Percentiles rank a stretch among this genome's conserved stretches.
These are phyloP conservation scores for Anoncus sp. DNA, from an alignment of 2,888 invertebrate species.

Conservation along the genomic window DNA sequence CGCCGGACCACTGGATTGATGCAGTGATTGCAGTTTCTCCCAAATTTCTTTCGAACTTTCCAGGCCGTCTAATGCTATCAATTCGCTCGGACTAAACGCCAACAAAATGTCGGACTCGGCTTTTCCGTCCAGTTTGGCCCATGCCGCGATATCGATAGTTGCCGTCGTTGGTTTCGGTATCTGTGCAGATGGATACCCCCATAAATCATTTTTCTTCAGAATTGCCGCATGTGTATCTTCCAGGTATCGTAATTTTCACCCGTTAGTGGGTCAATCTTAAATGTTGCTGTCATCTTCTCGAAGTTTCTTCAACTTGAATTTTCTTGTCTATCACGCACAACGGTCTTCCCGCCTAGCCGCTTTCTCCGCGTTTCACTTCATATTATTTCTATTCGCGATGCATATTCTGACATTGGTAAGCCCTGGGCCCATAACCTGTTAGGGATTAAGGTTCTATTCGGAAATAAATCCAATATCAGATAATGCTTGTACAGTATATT, in stretches of 20 bases:
- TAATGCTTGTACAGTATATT: too few relatives aligned
- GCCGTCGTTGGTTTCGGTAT: constrained; percentile 1
- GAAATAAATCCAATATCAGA: too few relatives aligned
- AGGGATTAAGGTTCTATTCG: not conserved
- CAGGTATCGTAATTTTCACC: constrained; percentile 61
- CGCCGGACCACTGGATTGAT: constrained; percentile 61
- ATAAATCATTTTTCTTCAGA: constrained; percentile 63
- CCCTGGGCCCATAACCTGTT: constrained; percentile 1
- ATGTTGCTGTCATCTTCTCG: not conserved
- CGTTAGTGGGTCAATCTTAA: constrained; percentile 28
- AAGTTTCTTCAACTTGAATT: not conserved
- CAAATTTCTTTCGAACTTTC: constrained; percentile 56
- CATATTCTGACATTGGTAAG: not conserved
- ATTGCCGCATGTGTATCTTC: constrained; percentile 59
- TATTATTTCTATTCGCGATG: too few relatives aligned
- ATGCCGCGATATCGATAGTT: too few relatives aligned
- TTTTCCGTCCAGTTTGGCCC: constrained; percentile 57
- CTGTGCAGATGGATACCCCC: constrained; percentile 59
- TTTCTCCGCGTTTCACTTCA: too few relatives aligned
- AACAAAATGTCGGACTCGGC: constrained; percentile 60
- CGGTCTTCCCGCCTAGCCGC: not conserved
- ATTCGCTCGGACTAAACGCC: constrained; percentile 53
- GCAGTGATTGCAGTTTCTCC: constrained; percentile 56
- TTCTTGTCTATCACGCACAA: not conserved
- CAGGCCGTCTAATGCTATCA: constrained; percentile 48